Conservation (phyloP, 2,113 vertebrate species). For the Sinosuthora webbiana region DNA sequence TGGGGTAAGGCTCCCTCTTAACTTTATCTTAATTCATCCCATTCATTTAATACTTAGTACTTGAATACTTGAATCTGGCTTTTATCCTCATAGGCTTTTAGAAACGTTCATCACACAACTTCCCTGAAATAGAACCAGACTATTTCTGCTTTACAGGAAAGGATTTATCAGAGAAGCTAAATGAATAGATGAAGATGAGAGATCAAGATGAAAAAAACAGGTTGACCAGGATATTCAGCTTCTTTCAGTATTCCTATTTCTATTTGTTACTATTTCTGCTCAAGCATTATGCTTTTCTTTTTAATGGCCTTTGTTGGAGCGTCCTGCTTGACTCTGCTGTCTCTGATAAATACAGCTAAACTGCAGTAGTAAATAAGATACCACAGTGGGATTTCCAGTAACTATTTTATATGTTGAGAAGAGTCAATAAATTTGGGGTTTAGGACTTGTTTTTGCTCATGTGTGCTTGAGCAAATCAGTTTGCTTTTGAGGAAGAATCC, state of each 20-base stretch:
- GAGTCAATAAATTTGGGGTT: neutral
- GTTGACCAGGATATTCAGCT: neutral
- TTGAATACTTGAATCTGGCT: neutral
- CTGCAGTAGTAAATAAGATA: neutral
- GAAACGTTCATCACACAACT: neutral
- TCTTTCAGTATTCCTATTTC: neutral
- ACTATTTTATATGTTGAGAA: neutral
- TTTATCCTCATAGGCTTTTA: conserved; percentile 9
- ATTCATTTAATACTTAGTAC: neutral
- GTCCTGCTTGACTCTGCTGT: neutral
- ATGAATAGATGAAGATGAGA: neutral
- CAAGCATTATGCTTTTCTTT: neutral
- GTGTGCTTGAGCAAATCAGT: neutral
- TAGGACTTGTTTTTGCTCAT: neutral
- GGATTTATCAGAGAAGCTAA: neutral
- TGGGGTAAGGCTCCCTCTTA: neutral
- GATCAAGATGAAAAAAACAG: neutral
- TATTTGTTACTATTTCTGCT: neutral
- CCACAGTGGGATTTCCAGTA: neutral
- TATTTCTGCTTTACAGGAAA: conserved; percentile 42
- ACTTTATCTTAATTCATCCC: neutral
- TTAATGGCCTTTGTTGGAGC: neutral
- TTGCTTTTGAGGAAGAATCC: neutral
- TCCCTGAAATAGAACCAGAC: conserved; percentile 17
- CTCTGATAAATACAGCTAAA: neutral